Conservation (phyloP, 2,797 vertebrate species). For the Trachops cirrhosus region DNA sequence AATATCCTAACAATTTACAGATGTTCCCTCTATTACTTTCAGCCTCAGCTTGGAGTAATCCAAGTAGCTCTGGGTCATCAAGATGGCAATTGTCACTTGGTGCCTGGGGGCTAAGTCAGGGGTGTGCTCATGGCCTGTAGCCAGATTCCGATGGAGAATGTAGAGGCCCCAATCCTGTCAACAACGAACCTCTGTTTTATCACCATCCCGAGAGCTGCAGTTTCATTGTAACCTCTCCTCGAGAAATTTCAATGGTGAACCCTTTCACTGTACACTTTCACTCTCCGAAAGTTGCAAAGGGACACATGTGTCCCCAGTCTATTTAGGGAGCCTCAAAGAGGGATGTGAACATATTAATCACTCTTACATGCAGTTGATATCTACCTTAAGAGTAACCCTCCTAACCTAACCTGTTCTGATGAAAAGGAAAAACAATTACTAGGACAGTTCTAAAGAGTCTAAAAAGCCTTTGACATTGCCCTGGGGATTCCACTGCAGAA, state of each 20-base stretch:
- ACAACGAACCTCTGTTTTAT: not conserved
- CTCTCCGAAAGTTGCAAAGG: not conserved
- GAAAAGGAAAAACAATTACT: not conserved
- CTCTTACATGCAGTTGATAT: too few relatives aligned
- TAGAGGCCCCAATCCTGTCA: not conserved
- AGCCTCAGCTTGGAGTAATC: not conserved
- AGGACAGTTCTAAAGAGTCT: not conserved
- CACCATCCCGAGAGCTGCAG: not conserved
- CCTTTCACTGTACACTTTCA: not conserved
- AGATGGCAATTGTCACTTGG: not conserved
- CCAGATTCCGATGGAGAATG: not conserved
- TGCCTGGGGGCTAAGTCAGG: not conserved
- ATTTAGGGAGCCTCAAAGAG: not conserved
- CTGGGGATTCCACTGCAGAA: not conserved
- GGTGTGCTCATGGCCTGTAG: not conserved
- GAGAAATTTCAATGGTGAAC: not conserved
- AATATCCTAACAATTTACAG: slow-evolving; percentile 28
- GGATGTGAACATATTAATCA: not conserved
- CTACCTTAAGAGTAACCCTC: not conserved
- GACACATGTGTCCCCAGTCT: not conserved
- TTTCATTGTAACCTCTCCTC: not conserved
- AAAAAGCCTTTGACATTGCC: not conserved
- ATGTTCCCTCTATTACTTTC: not conserved
- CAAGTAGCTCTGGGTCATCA: not conserved
- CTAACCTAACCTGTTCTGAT: not conserved